These are phyloP conservation scores for Pteria penguin DNA, from an alignment of 2,888 invertebrate species.

Conservation along the genomic window DNA sequence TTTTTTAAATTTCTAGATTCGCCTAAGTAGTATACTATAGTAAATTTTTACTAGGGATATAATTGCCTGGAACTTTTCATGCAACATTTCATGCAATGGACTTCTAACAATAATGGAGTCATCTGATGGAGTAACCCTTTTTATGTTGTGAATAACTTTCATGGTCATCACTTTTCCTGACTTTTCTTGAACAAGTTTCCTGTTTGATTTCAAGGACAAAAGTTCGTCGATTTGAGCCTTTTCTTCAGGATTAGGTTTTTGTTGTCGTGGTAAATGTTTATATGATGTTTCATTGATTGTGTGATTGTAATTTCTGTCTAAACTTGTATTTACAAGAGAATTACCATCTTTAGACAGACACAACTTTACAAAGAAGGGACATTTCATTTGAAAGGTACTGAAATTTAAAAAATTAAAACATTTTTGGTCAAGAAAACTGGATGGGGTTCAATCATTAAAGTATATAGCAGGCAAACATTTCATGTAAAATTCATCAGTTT, in stretches of 20 bases:
- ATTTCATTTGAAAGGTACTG: neutral
- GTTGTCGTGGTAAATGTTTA: constrained; percentile 5
- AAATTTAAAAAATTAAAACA: neutral
- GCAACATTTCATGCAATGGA: neutral
- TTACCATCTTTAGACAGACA: neutral
- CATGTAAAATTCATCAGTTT: neutral
- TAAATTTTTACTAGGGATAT: no score
- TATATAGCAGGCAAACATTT: neutral
- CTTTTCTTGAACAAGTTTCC: neutral
- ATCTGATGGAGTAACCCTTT: neutral
- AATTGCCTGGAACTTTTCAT: neutral
- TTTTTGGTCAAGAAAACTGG: no score
- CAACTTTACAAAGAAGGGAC: neutral
- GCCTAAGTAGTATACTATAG: no score
- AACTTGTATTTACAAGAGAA: neutral
- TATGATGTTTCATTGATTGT: neutral
- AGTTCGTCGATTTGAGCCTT: neutral
- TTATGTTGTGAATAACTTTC: constrained; percentile 5
- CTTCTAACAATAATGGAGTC: neutral
- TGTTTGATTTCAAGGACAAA: neutral
- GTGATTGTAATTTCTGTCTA: constrained; percentile 1
- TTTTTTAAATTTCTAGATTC: no score
- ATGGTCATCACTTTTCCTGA: constrained; percentile 4
- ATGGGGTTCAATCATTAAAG: no score
- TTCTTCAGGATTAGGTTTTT: neutral